Conservation (phyloP, 2,113 vertebrate genomes). For the Corvus cornix region DNA sequence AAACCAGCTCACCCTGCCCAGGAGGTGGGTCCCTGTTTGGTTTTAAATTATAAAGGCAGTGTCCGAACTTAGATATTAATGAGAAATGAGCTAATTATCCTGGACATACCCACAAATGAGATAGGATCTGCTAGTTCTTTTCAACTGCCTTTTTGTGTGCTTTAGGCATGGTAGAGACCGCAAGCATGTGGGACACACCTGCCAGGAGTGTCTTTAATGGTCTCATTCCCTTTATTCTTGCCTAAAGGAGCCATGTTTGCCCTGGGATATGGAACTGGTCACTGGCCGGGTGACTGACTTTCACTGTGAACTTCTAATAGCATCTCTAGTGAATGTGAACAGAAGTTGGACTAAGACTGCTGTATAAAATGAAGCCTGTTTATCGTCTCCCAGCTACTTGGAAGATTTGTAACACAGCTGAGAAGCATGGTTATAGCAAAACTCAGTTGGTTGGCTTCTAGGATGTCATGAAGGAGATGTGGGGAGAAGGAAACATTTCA, state of each 20-base stretch:
- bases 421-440: neutral
- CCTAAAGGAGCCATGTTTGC: neutral
- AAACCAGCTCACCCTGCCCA: neutral
- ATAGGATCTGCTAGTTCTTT: neutral
- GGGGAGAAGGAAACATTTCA: neutral
- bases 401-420: neutral
- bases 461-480: neutral
- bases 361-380: neutral
- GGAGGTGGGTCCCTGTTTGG: neutral
- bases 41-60: neutral
- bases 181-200: neutral
- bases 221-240: neutral
- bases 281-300: neutral
- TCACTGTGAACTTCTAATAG: neutral
- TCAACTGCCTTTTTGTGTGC: neutral
- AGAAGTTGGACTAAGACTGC: neutral
- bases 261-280: neutral
- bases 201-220: neutral
- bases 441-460: neutral
- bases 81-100: neutral
- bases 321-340: neutral
- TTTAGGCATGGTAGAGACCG: neutral
- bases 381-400: neutral
- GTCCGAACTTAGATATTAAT: neutral
- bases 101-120: neutral